These are phyloP conservation scores for Orientallactaga sibirica DNA, from an alignment of 2,797 vertebrate species.

Conservation along the genomic window DNA sequence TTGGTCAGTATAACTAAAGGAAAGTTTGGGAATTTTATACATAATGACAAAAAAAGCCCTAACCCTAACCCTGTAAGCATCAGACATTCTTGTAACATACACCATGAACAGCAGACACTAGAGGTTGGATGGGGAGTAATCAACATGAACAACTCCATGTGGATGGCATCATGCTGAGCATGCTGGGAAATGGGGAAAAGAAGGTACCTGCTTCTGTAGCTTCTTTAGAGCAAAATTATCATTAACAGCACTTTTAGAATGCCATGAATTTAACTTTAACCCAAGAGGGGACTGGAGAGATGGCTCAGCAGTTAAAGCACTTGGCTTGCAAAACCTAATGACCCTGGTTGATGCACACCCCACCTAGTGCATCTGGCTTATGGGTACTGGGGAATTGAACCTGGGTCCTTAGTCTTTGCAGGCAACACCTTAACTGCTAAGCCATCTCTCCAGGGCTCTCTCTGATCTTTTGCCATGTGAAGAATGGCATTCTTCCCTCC, in stretches of 20 bases:
- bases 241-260: background rate
- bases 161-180: background rate
- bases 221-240: constrained; percentile 37
- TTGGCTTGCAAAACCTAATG: too few relatives aligned
- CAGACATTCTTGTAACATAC: background rate
- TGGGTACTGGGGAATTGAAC: too few relatives aligned
- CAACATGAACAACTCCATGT: background rate
- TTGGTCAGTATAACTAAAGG: background rate
- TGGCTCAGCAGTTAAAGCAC: too few relatives aligned
- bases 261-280: constrained; percentile 20
- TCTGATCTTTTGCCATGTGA: background rate
- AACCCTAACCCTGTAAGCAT: background rate
- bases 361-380: too few relatives aligned
- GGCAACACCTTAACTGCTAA: too few relatives aligned
- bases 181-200: background rate
- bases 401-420: too few relatives aligned
- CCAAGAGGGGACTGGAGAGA: too few relatives aligned
- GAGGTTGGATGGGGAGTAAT: background rate
- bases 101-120: background rate
- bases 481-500: background rate
- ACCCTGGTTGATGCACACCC: too few relatives aligned
- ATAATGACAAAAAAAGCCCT: background rate
- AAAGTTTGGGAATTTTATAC: background rate
- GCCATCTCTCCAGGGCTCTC: too few relatives aligned
- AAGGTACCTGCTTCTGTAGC: background rate